Evolutionary conservation across 1,140 invertebrate species (phyloP).

Genomic region (Brachionus plicatilis): DNA sequence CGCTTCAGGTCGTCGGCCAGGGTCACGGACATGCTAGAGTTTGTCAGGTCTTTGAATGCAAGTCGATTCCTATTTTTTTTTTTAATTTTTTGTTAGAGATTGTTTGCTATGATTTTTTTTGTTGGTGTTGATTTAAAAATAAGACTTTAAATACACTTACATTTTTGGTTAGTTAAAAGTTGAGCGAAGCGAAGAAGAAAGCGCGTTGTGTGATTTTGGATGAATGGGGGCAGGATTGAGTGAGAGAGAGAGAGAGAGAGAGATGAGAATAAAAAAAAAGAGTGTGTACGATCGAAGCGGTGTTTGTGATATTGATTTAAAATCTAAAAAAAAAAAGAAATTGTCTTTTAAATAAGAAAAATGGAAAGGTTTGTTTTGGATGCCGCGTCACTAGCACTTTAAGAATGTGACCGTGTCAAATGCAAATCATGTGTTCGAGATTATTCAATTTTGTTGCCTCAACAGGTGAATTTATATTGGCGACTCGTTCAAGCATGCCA

Average conservation of each 20-base stretch:
- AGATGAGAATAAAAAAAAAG: not conserved
- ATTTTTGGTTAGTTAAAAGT: conserved; percentile 15
- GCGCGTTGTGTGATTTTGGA: not conserved
- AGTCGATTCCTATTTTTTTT: not conserved
- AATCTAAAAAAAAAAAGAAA: not conserved
- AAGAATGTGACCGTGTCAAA: not conserved
- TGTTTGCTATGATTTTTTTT: not conserved
- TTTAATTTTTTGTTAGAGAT: not conserved
- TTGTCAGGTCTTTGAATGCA: conserved; percentile 18
- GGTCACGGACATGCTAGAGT: not conserved
- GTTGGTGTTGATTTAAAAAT: not conserved
- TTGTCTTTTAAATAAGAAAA: not conserved
- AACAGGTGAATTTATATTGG: conserved; percentile 11
- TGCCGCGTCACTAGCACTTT: not conserved
- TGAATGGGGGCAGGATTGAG: not conserved
- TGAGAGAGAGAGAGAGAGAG: not conserved
- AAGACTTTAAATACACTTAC: conserved; percentile 23
- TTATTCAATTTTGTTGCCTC: not conserved
- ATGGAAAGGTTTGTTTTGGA: not conserved
- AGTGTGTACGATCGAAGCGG: not conserved
- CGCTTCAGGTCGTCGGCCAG: not conserved
- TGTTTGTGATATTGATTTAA: not conserved
- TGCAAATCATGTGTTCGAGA: not conserved
- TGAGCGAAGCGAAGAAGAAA: not conserved
- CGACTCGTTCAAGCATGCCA: conserved; percentile 13